Evolutionary conservation across 2,797 vertebrate species (phyloP).

Genomic region (Coilia nasus): DNA sequence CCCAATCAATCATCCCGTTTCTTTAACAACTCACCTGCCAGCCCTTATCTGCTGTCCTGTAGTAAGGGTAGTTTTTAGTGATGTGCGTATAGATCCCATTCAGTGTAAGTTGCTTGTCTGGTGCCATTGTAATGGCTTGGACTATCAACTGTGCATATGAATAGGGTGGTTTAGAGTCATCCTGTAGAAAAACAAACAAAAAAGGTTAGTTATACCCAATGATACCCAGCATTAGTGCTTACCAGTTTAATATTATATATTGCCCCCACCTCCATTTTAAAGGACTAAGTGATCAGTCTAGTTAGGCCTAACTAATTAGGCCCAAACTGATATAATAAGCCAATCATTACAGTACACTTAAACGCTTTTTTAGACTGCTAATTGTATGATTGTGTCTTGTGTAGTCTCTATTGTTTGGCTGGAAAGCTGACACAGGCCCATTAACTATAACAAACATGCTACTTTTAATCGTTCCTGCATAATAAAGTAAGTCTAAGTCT

Average conservation of each 20-base stretch:
- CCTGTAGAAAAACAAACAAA: constrained; percentile 68
- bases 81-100: constrained; percentile 99
- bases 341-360: too few species aligned
- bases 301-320: neutral
- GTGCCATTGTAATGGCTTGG: constrained; percentile 97
- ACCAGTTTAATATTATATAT: neutral
- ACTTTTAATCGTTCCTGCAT: too few species aligned
- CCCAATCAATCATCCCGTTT: neutral
- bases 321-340: neutral
- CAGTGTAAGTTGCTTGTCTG: constrained; percentile 95
- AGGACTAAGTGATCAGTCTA: neutral
- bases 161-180: constrained; percentile 96
- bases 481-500: too few species aligned
- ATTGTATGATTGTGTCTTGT: too few species aligned
- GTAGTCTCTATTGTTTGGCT: too few species aligned
- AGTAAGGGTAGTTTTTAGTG: constrained; percentile 97
- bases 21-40: constrained; percentile 86
- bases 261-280: neutral
- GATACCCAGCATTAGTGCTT: neutral
- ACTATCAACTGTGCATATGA: constrained; percentile 98
- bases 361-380: too few species aligned
- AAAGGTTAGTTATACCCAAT: neutral
- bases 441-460: too few species aligned
- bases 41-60: constrained; percentile 98
- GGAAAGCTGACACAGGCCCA: too few species aligned